These are phyloP conservation scores for Anaspis maculata DNA, from an alignment of 2,888 invertebrate genomes.

Conservation along the genomic window DNA sequence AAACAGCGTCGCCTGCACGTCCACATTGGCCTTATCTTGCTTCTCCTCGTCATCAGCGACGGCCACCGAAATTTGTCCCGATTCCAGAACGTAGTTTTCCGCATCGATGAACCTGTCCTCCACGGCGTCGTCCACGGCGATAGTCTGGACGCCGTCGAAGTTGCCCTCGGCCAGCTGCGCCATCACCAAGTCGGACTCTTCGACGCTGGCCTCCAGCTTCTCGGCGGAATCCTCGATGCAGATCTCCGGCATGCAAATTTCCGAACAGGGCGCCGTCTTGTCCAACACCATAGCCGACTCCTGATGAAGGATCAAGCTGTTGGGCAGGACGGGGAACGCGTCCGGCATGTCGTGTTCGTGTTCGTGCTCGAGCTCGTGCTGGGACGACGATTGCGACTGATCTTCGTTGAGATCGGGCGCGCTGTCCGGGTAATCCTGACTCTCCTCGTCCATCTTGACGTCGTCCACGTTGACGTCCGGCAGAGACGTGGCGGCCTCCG, in stretches of 20 bases:
- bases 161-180: slow-evolving; percentile 25
- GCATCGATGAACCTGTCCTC: slow-evolving; percentile 68
- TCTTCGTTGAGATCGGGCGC: not conserved
- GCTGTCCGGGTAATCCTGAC: not conserved
- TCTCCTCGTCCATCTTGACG: too few species aligned
- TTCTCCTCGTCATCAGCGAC: slow-evolving; percentile 20
- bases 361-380: too few species aligned
- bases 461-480: too few species aligned
- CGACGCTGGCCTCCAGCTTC: slow-evolving; percentile 39
- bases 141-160: slow-evolving; percentile 28
- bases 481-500: too few species aligned
- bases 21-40: slow-evolving; percentile 29
- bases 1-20: slow-evolving; percentile 40
- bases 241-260: slow-evolving; percentile 29
- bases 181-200: slow-evolving; percentile 41
- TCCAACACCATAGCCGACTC: slow-evolving; percentile 36
- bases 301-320: slow-evolving; percentile 39
- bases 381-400: too few species aligned
- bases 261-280: slow-evolving; percentile 27
- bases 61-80: slow-evolving; percentile 45
- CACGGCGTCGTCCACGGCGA: slow-evolving; percentile 45
- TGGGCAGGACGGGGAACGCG: slow-evolving; percentile 34
- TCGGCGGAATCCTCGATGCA: slow-evolving; percentile 32
- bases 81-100: slow-evolving; percentile 69
- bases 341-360: slow-evolving; percentile 7